Evolutionary conservation across 2,797 vertebrate species (phyloP).

Genomic region (Gallinago solitaria): DNA sequence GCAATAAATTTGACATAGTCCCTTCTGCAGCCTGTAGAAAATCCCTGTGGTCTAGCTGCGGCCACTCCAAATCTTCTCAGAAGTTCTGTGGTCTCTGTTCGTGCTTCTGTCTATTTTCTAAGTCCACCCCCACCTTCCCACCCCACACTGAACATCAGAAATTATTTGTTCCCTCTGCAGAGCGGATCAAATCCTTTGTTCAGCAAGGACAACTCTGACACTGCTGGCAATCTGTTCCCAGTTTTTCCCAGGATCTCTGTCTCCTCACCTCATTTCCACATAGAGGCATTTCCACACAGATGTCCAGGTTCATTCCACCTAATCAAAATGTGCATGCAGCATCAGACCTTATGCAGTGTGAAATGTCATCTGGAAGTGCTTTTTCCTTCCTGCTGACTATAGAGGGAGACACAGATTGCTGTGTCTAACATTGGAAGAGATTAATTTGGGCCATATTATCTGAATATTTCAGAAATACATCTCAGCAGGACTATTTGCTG

Average conservation of each 20-base stretch:
- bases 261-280: background rate
- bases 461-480: background rate
- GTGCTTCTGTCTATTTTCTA: background rate
- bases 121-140: background rate
- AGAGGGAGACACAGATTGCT: background rate
- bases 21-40: background rate
- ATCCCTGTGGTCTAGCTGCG: background rate
- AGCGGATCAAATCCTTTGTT: background rate
- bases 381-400: background rate
- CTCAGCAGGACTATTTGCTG: background rate
- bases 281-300: background rate
- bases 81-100: background rate
- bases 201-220: background rate
- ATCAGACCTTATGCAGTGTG: rapidly evolving
- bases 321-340: background rate
- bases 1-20: background rate
- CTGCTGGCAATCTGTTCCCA: background rate
- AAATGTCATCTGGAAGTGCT: background rate
- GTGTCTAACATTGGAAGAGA: background rate
- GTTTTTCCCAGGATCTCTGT: background rate
- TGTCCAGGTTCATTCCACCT: background rate
- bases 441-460: background rate
- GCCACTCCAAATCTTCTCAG: background rate
- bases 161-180: background rate
- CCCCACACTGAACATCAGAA: background rate